These are phyloP conservation scores for Carcharodon carcharias DNA, from an alignment of 2,797 vertebrate genomes.

Conservation along the genomic window DNA sequence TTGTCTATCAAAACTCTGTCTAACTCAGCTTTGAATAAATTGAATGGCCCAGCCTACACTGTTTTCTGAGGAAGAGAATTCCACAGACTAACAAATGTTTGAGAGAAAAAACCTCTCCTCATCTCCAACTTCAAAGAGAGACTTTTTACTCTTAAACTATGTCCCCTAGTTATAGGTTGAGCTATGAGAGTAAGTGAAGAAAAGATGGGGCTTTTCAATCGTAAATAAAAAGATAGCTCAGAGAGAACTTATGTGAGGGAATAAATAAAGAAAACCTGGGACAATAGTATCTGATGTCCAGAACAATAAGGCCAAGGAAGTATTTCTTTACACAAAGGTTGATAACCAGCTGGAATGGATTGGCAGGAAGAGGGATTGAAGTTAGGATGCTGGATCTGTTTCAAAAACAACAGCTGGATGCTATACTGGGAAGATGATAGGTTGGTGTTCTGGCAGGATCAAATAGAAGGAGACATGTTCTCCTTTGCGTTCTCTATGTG, in stretches of 20 bases:
- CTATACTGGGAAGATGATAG: conserved; percentile 1
- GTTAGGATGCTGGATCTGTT: neutral
- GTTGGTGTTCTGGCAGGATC: neutral
- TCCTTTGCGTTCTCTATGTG: no score
- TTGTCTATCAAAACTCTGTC: no score
- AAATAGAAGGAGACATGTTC: neutral
- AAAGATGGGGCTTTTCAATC: neutral
- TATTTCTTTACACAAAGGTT: neutral
- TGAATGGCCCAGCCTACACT: no score
- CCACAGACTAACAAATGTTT: no score
- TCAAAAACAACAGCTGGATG: neutral
- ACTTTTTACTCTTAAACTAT: no score
- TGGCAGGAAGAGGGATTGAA: neutral
- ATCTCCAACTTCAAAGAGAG: no score
- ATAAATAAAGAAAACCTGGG: neutral
- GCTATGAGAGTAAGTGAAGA: neutral
- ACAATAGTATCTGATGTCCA: neutral
- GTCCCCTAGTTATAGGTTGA: neutral
- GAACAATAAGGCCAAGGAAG: neutral
- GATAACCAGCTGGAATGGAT: neutral
- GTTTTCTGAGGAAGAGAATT: no score
- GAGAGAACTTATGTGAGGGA: neutral
- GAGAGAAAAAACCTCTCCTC: no score
- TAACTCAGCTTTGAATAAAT: no score
- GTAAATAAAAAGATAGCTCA: neutral